A percentile compares a stretch with the other conserved stretches of the same genome.
These are phyloP conservation scores for Drosophila phalerata DNA, from an alignment of 2,888 invertebrate species.

Conservation along the genomic window DNA sequence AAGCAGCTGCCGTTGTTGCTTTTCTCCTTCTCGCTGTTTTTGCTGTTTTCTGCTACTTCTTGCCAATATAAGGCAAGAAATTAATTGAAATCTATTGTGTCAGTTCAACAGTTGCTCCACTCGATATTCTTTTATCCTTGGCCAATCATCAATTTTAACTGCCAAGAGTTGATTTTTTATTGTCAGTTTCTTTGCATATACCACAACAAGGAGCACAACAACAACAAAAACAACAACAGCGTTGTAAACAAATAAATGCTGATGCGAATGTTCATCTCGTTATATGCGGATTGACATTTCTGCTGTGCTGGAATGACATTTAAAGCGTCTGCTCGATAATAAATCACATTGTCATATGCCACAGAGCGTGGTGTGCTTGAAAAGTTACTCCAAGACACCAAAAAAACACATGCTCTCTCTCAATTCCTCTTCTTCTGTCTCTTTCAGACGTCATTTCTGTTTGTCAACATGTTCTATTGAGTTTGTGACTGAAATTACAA, in stretches of 20 bases:
- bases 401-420: too few species aligned
- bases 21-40: conserved; percentile 7
- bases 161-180: conserved; percentile 54
- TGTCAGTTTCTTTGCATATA: conserved; percentile 24
- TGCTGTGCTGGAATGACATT: conserved; percentile 69
- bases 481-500: conserved; percentile 66
- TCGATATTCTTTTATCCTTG: conserved; percentile 34
- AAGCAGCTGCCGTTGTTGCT: conserved; percentile 5
- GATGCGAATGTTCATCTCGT: conserved; percentile 61
- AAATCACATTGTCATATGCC: conserved; percentile 71
- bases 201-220: too few species aligned
- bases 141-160: conserved; percentile 74
- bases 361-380: conserved; percentile 41
- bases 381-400: conserved; percentile 47
- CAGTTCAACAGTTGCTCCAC: conserved; percentile 25
- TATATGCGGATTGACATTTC: conserved; percentile 60
- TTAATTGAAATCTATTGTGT: conserved; percentile 75
- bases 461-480: conserved; percentile 51
- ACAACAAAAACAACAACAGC: conserved; percentile 9
- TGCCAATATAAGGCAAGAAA: conserved; percentile 64
- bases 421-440: neutral
- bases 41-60: neutral
- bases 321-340: conserved; percentile 75
- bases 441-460: neutral
- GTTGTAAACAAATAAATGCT: conserved; percentile 50